These are phyloP conservation scores for Chrysodeixis includens DNA, from an alignment of 2,888 invertebrate genomes.

Conservation along the genomic window DNA sequence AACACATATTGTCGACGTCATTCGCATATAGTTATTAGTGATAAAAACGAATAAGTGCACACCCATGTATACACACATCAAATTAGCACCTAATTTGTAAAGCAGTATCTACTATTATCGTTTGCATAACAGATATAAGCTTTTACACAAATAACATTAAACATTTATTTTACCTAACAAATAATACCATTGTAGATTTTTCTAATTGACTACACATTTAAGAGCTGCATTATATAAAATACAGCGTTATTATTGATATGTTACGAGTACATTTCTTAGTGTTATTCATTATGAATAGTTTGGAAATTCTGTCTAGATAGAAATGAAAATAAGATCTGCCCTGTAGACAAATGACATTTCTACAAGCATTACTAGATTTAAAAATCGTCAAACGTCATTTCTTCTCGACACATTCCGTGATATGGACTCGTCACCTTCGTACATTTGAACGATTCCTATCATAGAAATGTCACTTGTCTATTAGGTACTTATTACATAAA, in stretches of 20 bases:
- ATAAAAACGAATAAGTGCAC: conserved; percentile 79
- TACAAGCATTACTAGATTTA: too few species aligned
- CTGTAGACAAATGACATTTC: too few species aligned
- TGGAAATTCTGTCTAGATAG: conserved; percentile 28
- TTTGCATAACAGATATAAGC: conserved; percentile 75
- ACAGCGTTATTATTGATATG: conserved; percentile 30
- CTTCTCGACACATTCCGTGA: too few species aligned
- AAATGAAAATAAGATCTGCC: conserved; percentile 43
- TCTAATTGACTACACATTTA: conserved; percentile 69
- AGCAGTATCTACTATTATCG: conserved; percentile 78
- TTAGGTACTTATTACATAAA: conserved; percentile 56
- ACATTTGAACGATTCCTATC: too few species aligned
- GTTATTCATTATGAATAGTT: conserved; percentile 12
- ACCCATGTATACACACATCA: conserved; percentile 77
- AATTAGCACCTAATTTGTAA: conserved; percentile 87
- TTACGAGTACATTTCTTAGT: conserved; percentile 27
- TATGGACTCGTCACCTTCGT: too few species aligned
- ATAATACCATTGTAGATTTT: conserved; percentile 63
- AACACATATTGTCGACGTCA: conserved; percentile 87
- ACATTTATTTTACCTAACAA: conserved; percentile 76
- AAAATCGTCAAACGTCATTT: too few species aligned
- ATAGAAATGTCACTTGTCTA: too few species aligned
- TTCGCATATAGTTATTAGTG: conserved; percentile 78
- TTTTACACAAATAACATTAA: conserved; percentile 77
- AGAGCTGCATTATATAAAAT: conserved; percentile 57